Evolutionary conservation across 2,888 invertebrate species (phyloP), one percentile per base, ranked within the genome.

Genomic region (Watsonalla binaria): DNA sequence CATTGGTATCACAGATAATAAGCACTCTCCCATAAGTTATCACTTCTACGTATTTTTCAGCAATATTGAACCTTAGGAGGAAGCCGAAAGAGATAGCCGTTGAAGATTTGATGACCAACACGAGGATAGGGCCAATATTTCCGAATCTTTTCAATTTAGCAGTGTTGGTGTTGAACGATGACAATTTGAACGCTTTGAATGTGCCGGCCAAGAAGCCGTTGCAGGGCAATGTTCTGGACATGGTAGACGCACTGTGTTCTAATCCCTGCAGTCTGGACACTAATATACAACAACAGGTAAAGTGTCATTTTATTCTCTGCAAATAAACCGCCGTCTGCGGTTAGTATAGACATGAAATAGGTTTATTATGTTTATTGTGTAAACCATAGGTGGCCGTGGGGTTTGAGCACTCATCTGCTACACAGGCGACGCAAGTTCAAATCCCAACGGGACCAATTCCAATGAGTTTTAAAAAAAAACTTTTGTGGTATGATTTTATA

Each of bases 131-230:
- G 0, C 92, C 92, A 0, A 92, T 93, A 61, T 91, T 92, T 53
- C 92, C 93, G 11, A 93, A 93, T 77, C 87, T 93, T 50, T 93
- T 93, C 70, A 92, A 92, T 69, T 76, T 93, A 63, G 92, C 92
- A 0, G 92, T 93, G 24, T 69, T 93, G 46, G 88, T 93, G 2
- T 72, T 93, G 0, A 93, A 92, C 47, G 93, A 93, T 65, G 92
- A 93, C 58, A 90, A 90, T 33, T 78, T 80, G 52, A 90, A 87
- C 8, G 90, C 90, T 5, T 70, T 90, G n/a, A 89, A 90, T 51
- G 90, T 90, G 0, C 87, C 87, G 0, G 83, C 85, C 0, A 90
- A 90, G 74, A 88, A 86, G 54, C 90, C 90, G 0, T 58, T 90
- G 45, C 90, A 90, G 58, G 82, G 84, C 0, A 90, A 90, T 49